Evolutionary conservation across 1,140 invertebrate species (phyloP).

Genomic region (Episyrphus balteatus): DNA sequence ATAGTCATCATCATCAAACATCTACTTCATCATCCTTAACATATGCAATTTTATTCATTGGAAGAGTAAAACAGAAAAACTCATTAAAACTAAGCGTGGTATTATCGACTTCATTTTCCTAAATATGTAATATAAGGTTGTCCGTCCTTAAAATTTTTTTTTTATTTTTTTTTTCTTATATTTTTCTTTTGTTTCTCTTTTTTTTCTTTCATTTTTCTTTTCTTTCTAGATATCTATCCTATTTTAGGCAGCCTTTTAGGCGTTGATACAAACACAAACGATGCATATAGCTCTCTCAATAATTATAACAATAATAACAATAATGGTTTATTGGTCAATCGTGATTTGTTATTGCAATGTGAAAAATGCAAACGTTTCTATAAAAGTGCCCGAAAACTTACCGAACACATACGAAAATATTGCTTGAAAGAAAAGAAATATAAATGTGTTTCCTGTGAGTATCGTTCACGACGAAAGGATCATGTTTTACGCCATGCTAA

Average conservation of each 20-base stretch:
- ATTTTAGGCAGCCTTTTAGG: conserved; percentile 33
- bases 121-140: conserved; percentile 4
- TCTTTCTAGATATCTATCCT: conserved; percentile 30
- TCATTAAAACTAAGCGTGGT: no score
- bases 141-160: conserved; percentile 9
- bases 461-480: conserved; percentile 32
- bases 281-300: conserved; percentile 21
- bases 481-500: conserved; percentile 30
- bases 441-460: conserved; percentile 32
- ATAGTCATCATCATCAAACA: no score
- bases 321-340: conserved; percentile 7
- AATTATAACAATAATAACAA: conserved; percentile 9
- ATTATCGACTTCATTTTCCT: conserved; percentile 1
- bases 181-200: conserved; percentile 12
- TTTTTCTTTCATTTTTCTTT: conserved; percentile 15
- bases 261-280: conserved; percentile 23
- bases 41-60: no score
- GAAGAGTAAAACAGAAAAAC: no score
- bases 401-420: conserved; percentile 34
- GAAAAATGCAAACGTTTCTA: conserved; percentile 33
- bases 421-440: conserved; percentile 35
- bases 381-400: conserved; percentile 26
- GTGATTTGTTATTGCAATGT: conserved; percentile 30
- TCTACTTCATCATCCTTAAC: no score
- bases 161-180: conserved; percentile 14